Evolutionary conservation across 2,888 invertebrate species (phyloP), one percentile per base, ranked within the genome.

Genomic region (Heliconius ismenius): DNA sequence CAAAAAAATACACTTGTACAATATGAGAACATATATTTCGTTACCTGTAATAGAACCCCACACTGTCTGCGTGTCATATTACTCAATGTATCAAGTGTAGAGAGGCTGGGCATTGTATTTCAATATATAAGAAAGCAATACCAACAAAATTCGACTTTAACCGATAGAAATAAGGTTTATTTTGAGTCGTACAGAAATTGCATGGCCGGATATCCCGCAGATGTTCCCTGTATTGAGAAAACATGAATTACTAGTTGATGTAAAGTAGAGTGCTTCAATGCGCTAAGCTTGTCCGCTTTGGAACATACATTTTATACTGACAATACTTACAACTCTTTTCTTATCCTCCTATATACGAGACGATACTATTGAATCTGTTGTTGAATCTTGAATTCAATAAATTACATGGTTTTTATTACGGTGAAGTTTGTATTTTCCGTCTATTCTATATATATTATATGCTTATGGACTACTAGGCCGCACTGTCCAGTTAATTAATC

Each of bases 171-270:
- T 82, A 81, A 32, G 67, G 78, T 74, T 28, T 10, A 43, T 39
- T 82, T 80, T 80, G 2, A 32, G 4, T 18, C 70, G 60, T n/a
- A 26, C 4, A 15, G 18, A 26, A 63, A 77, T 78, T 81, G 77
- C 76, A 78, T 75, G 75, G 79, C 81, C 81, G 83, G 84, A 85
- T 82, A 83, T 82, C 81, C 81, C 84, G 84, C 87, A 88, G 86
- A 88, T 89, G 88, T 88, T 87, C 85, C 84, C 83, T 84, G 83
- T 86, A 86, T 87, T 86, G 86, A 85, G 86, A 88, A 87, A 88
- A 90, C 89, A 88, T 88, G 87, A 86, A 86, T 86, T 83, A 84
- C 86, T 88, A 85, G 87, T 87, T 85, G 83, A 67, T 67, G 67
- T 67, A 67, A 24, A 39, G 67, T 67, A 26, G 67, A 86, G 86